Conservation (phyloP, 1,140 invertebrate species). For the Akabosia matsudoensis region DNA sequence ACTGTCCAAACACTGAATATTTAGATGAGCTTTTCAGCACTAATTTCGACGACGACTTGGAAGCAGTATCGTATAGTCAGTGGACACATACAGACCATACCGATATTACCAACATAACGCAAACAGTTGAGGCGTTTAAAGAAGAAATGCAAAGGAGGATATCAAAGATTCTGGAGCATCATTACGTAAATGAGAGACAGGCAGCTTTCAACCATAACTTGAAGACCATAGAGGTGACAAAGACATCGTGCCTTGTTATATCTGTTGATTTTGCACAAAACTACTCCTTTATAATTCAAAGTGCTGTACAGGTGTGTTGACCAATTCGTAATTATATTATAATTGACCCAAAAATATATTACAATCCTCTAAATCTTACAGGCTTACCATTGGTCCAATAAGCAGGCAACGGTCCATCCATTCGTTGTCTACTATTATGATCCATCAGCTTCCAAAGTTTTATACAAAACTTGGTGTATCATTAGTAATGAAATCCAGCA, state of each 20-base stretch:
- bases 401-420: slow-evolving; percentile 45
- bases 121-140: background rate
- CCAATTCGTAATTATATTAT: background rate
- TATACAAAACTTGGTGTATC: background rate
- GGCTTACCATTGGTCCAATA: slow-evolving; percentile 43
- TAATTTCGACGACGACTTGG: background rate
- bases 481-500: slow-evolving; percentile 28
- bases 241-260: background rate
- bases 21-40: background rate
- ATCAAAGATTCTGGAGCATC: background rate
- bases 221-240: background rate
- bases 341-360: background rate
- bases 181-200: background rate
- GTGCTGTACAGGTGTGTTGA: slow-evolving; percentile 37
- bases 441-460: background rate
- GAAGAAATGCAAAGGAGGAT: background rate
- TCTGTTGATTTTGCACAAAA: slow-evolving; percentile 45
- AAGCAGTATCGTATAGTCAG: background rate
- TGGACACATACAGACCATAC: background rate
- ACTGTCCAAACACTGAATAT: background rate
- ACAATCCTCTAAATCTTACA: background rate
- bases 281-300: slow-evolving; percentile 43
- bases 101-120: background rate
- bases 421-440: slow-evolving; percentile 35
- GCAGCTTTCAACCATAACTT: background rate